These are phyloP conservation scores for Dolichotis patagonum DNA, from an alignment of 2,113 vertebrate species.

Conservation along the genomic window DNA sequence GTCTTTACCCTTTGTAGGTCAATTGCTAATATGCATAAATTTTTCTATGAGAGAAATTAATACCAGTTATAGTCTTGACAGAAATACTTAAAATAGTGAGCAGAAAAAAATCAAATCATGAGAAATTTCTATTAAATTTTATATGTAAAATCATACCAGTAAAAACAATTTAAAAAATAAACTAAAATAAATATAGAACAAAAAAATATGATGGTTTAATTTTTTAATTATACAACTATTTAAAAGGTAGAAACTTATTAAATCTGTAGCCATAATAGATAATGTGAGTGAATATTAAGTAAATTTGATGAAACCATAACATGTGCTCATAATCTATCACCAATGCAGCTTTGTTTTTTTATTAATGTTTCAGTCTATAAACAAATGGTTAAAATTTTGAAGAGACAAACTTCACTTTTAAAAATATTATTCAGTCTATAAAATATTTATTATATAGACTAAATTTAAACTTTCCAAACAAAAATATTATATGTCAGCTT, in stretches of 20 bases:
- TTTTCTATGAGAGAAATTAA: not conserved
- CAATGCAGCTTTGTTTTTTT: not conserved
- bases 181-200: not conserved
- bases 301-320: conserved; percentile 32
- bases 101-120: not conserved
- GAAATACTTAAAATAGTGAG: not conserved
- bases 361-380: not conserved
- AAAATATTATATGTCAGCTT: not conserved
- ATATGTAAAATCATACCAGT: not conserved
- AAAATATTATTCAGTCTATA: not conserved
- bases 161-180: conserved; percentile 1
- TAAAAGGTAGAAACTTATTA: not conserved
- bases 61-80: not conserved
- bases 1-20: not conserved
- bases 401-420: not conserved
- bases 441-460: not conserved
- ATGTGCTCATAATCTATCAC: not conserved
- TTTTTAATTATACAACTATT: not conserved
- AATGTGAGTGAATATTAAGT: not conserved
- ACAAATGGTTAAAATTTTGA: not conserved
- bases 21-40: not conserved
- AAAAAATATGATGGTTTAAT: not conserved
- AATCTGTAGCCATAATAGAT: not conserved
- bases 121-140: not conserved
- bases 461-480: not conserved